These are phyloP conservation scores for Scartelaos histophorus DNA, from an alignment of 2,113 vertebrate genomes.

Conservation along the genomic window DNA sequence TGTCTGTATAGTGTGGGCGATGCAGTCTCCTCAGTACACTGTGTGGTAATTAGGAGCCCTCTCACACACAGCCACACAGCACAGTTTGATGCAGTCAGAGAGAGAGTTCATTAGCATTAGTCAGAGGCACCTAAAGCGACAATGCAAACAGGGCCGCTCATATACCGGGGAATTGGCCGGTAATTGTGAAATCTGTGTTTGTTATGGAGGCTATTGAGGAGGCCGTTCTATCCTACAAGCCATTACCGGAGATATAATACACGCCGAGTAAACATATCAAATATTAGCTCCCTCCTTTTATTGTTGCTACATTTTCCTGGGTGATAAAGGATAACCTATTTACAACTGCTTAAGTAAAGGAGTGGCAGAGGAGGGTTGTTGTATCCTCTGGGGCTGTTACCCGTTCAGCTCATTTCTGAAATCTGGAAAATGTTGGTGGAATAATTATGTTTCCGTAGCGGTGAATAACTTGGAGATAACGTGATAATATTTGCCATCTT, in stretches of 20 bases:
- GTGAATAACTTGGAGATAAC: constrained; percentile 20
- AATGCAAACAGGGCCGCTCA: constrained; percentile 24
- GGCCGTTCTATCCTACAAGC: constrained; percentile 21
- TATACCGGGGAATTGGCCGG: constrained; percentile 34
- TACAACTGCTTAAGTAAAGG: constrained; percentile 25
- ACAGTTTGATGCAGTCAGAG: constrained; percentile 11
- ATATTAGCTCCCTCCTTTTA: constrained; percentile 10
- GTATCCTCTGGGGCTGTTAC: constrained; percentile 9
- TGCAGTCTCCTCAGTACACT: constrained; percentile 17
- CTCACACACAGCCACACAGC: constrained; percentile 23
- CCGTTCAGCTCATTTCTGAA: constrained; percentile 16
- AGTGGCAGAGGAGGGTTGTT: constrained; percentile 8
- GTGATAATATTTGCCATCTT: constrained; percentile 45
- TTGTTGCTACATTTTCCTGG: constrained; percentile 2
- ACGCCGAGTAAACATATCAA: constrained; percentile 8
- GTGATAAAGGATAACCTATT: constrained; percentile 14
- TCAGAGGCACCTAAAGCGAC: constrained; percentile 37
- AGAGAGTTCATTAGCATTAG: constrained; percentile 50
- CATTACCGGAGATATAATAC: constrained; percentile 14
- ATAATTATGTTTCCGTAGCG: constrained; percentile 37
- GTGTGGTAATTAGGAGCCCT: constrained; percentile 47
- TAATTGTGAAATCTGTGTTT: constrained; percentile 15
- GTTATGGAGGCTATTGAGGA: constrained; percentile 26
- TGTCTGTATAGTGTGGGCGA: not conserved
- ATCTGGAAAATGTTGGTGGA: constrained; percentile 37